phyloP scores from a whole-genome alignment of 2,888 invertebrate species.

The Neuroscelio doddi region DNA sequence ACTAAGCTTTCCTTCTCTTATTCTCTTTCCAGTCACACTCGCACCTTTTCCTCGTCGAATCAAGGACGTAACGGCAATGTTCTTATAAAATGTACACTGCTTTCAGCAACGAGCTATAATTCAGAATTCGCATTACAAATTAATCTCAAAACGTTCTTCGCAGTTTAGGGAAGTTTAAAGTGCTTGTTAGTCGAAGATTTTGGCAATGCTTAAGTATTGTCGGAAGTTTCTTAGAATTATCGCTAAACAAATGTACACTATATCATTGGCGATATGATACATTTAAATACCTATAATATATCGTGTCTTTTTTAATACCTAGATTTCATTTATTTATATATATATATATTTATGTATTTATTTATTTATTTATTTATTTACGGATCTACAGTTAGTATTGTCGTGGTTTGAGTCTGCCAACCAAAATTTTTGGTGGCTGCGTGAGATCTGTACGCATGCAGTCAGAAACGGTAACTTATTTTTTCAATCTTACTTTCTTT shows the following conservation, averaged over 20 bases:
- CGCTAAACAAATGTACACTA: constrained; percentile 39
- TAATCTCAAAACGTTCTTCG: constrained; percentile 24
- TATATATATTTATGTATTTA: constrained; percentile 27
- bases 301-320: constrained; percentile 36
- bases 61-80: constrained; percentile 13
- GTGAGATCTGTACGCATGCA: not conserved
- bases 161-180: constrained; percentile 45
- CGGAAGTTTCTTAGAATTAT: constrained; percentile 50
- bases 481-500: no score
- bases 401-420: constrained; percentile 55
- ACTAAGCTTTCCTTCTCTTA: constrained; percentile 1
- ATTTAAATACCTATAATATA: constrained; percentile 33
- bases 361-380: constrained; percentile 35
- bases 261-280: constrained; percentile 29
- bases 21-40: constrained; percentile 2
- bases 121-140: constrained; percentile 30
- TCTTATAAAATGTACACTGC: constrained; percentile 23
- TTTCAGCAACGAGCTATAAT: constrained; percentile 13
- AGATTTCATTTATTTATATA: no score
- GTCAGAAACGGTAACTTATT: not conserved
- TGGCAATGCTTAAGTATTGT: constrained; percentile 65
- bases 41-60: constrained; percentile 4
- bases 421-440: not conserved
- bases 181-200: constrained; percentile 52
- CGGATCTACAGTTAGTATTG: constrained; percentile 63